Evolutionary conservation across 2,888 invertebrate genomes (phyloP).

Genomic region (Baccha elongata): DNA sequence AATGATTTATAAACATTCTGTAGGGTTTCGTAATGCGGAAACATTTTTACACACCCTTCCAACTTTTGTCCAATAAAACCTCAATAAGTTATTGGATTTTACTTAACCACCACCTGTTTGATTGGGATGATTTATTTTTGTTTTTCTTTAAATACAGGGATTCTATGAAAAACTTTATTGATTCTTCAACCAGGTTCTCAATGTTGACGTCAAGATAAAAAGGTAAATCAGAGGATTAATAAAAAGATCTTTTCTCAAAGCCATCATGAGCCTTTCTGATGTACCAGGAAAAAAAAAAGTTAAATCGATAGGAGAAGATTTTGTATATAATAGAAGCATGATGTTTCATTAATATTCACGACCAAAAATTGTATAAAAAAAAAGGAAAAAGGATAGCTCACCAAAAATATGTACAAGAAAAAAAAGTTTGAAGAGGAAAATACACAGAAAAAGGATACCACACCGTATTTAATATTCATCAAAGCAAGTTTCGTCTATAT

Average conservation of each 20-base stretch:
- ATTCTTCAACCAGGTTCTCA: not conserved
- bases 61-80: not conserved
- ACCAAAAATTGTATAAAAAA: constrained; percentile 9
- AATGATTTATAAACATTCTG: not conserved
- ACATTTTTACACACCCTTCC: not conserved
- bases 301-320: not conserved
- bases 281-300: not conserved
- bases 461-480: constrained; percentile 23
- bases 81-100: not conserved
- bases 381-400: constrained; percentile 4
- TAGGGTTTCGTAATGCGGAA: not conserved
- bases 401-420: not conserved
- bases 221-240: not conserved
- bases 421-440: not conserved
- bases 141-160: no score
- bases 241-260: not conserved
- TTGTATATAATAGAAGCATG: constrained; percentile 10
- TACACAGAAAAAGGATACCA: not conserved
- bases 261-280: not conserved
- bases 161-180: no score
- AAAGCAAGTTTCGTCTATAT: constrained; percentile 12
- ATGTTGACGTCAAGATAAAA: constrained; percentile 1
- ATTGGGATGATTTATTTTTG: not conserved
- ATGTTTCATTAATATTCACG: constrained; percentile 28
- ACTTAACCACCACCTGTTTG: not conserved